These are phyloP conservation scores for Carcharodon carcharias DNA, from an alignment of 2,797 vertebrate species.

Conservation along the genomic window DNA sequence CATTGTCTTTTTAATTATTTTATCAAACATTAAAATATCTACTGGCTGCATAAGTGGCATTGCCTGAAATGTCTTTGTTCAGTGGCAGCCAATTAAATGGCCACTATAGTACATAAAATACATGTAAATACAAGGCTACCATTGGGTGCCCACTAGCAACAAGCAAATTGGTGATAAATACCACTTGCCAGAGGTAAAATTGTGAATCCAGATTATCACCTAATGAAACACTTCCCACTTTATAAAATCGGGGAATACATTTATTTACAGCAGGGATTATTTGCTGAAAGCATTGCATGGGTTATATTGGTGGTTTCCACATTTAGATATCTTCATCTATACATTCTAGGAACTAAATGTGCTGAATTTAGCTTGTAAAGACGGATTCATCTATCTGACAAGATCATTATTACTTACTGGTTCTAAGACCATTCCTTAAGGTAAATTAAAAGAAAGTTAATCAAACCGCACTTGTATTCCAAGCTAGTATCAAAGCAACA, in stretches of 20 bases:
- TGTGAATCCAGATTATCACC: background rate
- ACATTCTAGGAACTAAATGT: background rate
- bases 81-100: background rate
- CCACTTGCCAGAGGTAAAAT: background rate
- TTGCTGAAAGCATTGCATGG: background rate
- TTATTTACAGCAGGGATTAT: background rate
- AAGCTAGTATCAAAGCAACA: slow-evolving; percentile 75
- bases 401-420: background rate
- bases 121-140: background rate
- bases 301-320: background rate
- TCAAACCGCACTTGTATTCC: slow-evolving; percentile 78
- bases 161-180: background rate
- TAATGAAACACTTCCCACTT: background rate
- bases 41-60: background rate
- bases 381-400: background rate
- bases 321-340: background rate
- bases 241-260: background rate
- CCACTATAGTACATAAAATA: background rate
- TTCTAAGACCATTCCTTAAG: background rate
- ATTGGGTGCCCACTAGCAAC: background rate
- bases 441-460: background rate
- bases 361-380: background rate
- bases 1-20: background rate
- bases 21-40: background rate
- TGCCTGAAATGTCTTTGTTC: background rate